Conservation (phyloP, 2,113 vertebrate species). For the Strigops habroptila region DNA sequence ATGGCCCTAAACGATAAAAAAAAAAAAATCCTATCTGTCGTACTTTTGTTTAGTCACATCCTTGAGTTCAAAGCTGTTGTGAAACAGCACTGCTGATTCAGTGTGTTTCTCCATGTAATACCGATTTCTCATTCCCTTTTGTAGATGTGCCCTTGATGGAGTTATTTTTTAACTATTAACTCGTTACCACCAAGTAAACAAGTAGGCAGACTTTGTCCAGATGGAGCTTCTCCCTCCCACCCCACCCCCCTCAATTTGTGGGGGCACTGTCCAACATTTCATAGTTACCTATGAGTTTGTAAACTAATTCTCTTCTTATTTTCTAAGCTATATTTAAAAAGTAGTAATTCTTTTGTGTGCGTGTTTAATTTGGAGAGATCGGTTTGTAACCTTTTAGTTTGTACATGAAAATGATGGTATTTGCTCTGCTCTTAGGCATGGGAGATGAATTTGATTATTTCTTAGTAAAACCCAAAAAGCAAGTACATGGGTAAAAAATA, state of each 20-base stretch:
- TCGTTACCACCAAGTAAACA: conserved; percentile 48
- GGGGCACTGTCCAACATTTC: neutral
- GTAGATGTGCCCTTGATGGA: conserved; percentile 24
- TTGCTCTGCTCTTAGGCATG: neutral
- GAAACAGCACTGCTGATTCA: neutral
- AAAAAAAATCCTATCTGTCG: rapidly evolving
- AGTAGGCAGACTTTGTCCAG: conserved; percentile 55
- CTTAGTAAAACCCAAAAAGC: neutral
- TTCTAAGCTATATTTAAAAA: neutral
- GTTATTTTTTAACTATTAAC: conserved; percentile 65
- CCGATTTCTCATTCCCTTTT: neutral
- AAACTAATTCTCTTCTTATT: neutral
- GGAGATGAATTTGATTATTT: neutral
- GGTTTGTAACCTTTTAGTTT: neutral
- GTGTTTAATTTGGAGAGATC: neutral
- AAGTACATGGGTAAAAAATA: neutral
- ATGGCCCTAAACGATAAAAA: neutral
- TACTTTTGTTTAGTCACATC: neutral
- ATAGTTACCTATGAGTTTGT: neutral
- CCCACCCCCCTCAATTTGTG: neutral
- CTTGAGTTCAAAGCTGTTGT: neutral
- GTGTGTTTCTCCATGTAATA: neutral
- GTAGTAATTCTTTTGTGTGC: neutral
- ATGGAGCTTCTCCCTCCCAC: neutral
- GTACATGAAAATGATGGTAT: neutral